phyloP scores from a whole-genome alignment of 2,888 invertebrate genomes.

The Chydorus sphaericus region DNA sequence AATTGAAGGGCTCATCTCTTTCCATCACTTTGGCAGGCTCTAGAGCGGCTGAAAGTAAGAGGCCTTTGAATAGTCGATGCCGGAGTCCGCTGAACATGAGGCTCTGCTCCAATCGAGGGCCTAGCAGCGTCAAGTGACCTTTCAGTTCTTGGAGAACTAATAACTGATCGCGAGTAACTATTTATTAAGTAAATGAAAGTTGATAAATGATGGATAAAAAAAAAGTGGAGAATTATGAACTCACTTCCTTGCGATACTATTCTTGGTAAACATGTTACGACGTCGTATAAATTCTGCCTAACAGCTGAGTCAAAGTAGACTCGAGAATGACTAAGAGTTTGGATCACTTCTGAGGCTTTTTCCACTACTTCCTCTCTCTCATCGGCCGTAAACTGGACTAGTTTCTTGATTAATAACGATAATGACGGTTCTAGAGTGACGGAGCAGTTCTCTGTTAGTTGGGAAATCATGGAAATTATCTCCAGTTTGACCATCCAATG shows the following conservation, averaged over 20 bases:
- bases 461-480: background rate
- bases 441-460: background rate
- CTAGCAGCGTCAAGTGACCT: slow-evolving; percentile 9
- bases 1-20: background rate
- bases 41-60: slow-evolving; percentile 4
- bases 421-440: background rate
- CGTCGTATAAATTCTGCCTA: slow-evolving; percentile 11
- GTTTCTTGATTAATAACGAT: slow-evolving; percentile 7
- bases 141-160: slow-evolving; percentile 5
- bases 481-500: background rate
- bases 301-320: slow-evolving; percentile 1
- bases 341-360: background rate
- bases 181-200: background rate
- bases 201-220: slow-evolving; percentile 9
- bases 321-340: background rate
- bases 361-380: background rate
- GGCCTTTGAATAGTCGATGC: slow-evolving; percentile 1
- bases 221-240: background rate
- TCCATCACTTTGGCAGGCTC: background rate
- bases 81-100: slow-evolving; percentile 9
- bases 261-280: background rate
- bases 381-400: slow-evolving; percentile 6
- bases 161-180: slow-evolving; percentile 9
- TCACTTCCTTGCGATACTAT: slow-evolving; percentile 11
- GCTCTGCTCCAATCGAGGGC: background rate